Base-by-base conservation (phyloP, 1,140 invertebrate species). In the Apis dorsata region DNA sequence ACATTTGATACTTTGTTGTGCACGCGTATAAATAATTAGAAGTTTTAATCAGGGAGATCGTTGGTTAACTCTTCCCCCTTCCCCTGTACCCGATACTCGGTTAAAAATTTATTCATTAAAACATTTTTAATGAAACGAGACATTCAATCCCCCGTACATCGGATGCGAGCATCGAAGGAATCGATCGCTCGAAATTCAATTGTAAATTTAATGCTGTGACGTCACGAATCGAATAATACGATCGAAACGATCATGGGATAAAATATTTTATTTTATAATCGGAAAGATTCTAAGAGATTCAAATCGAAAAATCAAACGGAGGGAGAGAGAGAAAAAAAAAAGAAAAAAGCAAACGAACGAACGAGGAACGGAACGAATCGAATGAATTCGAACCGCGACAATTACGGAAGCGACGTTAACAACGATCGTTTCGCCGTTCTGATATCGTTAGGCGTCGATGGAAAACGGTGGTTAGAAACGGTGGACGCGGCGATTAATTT, bases 31-130 rank as follows among this genome's bases (percentile, higher is more conserved):
- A 79, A 83, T 79, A 79, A 60, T 70, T 66, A 78, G 81, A 49
- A 66, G 65, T 77, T 77, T 77, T 82, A 82, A 82, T 82, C 81
- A 78, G 44, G 75, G 51, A 59, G 65, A 83, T 83, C 34, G 34
- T 34, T 34, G 34, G 34, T 34, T 34, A 71, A 79, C 81, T 34
- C 24, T 34, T 34, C 34, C 34, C 34, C 34, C 28, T 34, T 7
- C 0, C 7, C 34, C 34, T 44, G 4, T 24, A 24, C 34, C 34
- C 5, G 5, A 7, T 44, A 7, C 34, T 4, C 5, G 34, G 34
- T 44, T 44, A 44, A 44, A 44, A 44, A 44, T 44, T 44, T 44
- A 44, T 44, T 70, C 59, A 71, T 71, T 79, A 71, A 71, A 63
- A 68, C 57, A 24, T 65, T 79, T 28, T 51, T 79, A 70, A 63